Conservation (phyloP, 53 echinoderm and acorn worm genomes). For the Crossaster papposus region DNA sequence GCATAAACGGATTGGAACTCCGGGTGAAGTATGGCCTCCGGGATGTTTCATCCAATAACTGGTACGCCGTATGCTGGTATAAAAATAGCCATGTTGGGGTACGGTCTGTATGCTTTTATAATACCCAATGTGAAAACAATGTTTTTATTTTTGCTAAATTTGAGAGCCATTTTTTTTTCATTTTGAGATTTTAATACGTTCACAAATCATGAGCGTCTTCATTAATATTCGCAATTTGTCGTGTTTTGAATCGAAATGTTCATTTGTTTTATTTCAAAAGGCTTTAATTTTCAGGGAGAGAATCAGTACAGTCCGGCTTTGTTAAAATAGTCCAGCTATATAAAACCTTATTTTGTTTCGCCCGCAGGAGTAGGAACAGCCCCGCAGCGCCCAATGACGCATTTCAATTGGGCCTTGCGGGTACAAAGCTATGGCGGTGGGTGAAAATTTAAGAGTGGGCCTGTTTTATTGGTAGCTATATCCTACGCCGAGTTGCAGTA, state of each 20-base stretch:
- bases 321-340: too few species aligned
- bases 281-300: conserved; percentile 9
- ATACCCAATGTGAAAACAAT: background rate
- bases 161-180: background rate
- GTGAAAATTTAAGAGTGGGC: conserved; percentile 1
- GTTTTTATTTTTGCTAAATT: background rate
- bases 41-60: conserved; percentile 41
- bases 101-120: background rate
- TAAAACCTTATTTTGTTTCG: background rate
- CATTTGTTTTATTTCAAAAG: background rate
- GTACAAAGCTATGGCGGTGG: conserved; percentile 18
- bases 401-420: conserved; percentile 56
- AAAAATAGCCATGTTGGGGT: background rate
- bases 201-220: background rate
- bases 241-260: background rate
- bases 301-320: background rate
- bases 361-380: conserved; percentile 44
- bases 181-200: background rate
- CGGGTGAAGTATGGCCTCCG: conserved; percentile 31
- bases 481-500: conserved; percentile 11
- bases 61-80: background rate
- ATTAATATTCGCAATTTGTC: background rate
- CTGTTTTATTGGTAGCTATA: conserved; percentile 20
- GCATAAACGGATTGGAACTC: conserved; percentile 44
- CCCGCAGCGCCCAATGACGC: conserved; percentile 26